These are phyloP conservation scores for Pristionchus mayeri DNA, from an alignment of 2,888 invertebrate genomes.

Conservation along the genomic window DNA sequence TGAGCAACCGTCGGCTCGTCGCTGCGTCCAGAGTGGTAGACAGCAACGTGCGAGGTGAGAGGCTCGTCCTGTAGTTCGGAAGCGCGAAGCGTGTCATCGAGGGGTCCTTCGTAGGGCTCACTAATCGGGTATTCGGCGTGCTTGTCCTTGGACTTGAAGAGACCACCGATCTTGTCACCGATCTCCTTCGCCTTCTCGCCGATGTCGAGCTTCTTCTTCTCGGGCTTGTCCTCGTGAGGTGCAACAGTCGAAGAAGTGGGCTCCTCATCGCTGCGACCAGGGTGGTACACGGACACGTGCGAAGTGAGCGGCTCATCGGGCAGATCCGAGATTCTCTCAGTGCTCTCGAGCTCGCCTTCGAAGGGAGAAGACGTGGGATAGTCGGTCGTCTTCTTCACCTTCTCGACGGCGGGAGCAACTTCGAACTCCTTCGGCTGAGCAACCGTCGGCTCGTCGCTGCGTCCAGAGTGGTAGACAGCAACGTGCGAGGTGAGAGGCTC, in stretches of 20 bases:
- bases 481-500: constrained; percentile 5
- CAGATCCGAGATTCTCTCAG: constrained; percentile 5
- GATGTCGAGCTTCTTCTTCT: constrained; percentile 38
- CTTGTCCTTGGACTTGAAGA: constrained; percentile 18
- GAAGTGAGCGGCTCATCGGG: constrained; percentile 1
- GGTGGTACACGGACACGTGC: constrained; percentile 27
- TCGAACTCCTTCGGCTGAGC: not conserved
- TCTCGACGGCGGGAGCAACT: not conserved
- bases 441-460: not conserved
- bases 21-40: constrained; percentile 11
- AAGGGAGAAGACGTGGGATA: constrained; percentile 14
- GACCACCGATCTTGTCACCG: constrained; percentile 34
- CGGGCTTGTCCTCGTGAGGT: not conserved
- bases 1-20: not conserved
- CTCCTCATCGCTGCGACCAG: constrained; percentile 20
- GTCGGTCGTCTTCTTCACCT: not conserved
- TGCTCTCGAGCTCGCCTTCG: constrained; percentile 41
- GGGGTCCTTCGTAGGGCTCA: constrained; percentile 13
- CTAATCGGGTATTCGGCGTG: constrained; percentile 14
- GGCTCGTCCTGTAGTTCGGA: constrained; percentile 3
- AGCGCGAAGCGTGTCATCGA: not conserved
- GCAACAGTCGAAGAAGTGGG: not conserved
- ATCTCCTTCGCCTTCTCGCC: constrained; percentile 14
- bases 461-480: constrained; percentile 26
- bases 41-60: not conserved